Evolutionary conservation across 2,888 invertebrate species (phyloP), one percentile per base, ranked within the genome.

Genomic region (Odontocerum albicorne): DNA sequence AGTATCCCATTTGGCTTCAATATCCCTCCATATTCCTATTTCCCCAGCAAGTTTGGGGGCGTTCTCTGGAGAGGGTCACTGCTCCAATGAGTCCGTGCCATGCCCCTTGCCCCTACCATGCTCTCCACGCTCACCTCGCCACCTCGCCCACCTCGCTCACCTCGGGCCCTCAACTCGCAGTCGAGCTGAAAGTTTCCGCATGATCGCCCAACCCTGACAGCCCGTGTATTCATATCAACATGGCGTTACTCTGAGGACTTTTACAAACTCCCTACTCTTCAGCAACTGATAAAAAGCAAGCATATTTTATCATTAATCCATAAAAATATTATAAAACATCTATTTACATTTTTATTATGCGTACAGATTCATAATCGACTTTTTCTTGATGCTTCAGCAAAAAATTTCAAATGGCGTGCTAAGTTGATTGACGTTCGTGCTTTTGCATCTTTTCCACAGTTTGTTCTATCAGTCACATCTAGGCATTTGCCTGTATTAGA

Each of bases 191-290:
- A 44, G 49, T 55, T 55, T 55, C 60, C 57, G 45, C 60, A 22
- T 50, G 50, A 31, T 22, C 60, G 40, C 43, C 49, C 57, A 55
- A 50, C 51, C 60, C 31, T 51, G 60, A 57, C 60, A 46, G 46
- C 27, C 57, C 47, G 21, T 39, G 39, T 51, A 54, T 50, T 43
- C 58, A 31, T 44, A 56, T 13, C 59, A 51, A 50, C 53, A 51
- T 47, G 53, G 47, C 12, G 21, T 21, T 40, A 6, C 8, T 21
- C 19, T n/a, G n/a, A n/a, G n/a, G n/a, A n/a, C n/a, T n/a, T n/a
- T n/a, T n/a, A n/a, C n/a, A n/a, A n/a, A n/a, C n/a, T n/a, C n/a
- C n/a, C n/a, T n/a, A n/a, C n/a, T n/a, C n/a, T n/a, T n/a, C n/a
- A n/a, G n/a, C n/a, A n/a, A n/a, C n/a, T n/a, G n/a, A n/a, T n/a